phyloP scores from a whole-genome alignment of 2,797 vertebrate genomes.

The Craterocephalus amniculus region DNA sequence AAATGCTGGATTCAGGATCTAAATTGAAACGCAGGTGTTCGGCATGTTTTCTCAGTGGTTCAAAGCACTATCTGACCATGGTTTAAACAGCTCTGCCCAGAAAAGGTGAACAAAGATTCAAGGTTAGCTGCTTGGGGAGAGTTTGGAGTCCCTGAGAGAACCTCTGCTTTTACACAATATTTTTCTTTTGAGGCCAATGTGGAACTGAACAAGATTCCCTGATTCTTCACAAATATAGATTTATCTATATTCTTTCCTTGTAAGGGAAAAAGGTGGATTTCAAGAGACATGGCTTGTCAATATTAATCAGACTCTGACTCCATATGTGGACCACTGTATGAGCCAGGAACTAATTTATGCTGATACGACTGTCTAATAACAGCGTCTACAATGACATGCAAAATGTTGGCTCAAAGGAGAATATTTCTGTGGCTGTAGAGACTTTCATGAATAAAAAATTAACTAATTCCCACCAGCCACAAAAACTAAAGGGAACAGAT shows the following conservation, averaged over 20 bases:
- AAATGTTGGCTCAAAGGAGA: neutral
- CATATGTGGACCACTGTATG: neutral
- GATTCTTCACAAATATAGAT: neutral
- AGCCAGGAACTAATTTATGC: neutral
- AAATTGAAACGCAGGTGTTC: neutral
- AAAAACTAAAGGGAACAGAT: neutral
- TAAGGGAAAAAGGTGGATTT: neutral
- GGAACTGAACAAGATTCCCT: neutral
- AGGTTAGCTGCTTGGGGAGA: neutral
- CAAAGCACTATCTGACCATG: neutral
- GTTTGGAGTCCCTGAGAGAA: neutral
- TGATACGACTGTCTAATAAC: too few relatives aligned
- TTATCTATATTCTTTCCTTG: too few relatives aligned
- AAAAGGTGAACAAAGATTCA: neutral
- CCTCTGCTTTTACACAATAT: neutral
- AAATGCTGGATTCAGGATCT: neutral
- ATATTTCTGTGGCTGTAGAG: too few relatives aligned
- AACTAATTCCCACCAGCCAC: neutral
- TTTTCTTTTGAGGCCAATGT: neutral
- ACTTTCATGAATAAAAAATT: neutral
- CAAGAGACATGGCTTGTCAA: neutral
- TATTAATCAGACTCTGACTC: neutral
- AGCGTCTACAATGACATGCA: too few relatives aligned
- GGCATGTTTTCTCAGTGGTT: neutral
- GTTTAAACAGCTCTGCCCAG: neutral